Base-by-base conservation (phyloP, 2,113 vertebrate genomes). In the Colius striatus region DNA sequence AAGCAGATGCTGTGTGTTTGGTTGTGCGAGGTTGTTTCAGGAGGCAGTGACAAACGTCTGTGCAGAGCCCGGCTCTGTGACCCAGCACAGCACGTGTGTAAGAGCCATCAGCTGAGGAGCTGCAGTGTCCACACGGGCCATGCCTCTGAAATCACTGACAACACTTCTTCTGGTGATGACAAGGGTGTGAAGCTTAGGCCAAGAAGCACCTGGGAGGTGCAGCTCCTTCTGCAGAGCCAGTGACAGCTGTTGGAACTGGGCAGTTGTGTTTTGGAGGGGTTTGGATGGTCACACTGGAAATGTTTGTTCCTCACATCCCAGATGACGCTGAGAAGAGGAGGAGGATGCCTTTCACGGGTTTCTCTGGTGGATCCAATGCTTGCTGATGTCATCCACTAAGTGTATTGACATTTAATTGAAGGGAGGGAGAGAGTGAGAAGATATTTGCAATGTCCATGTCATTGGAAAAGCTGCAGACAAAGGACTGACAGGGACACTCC, bases 21-120 rank as follows among this genome's bases (percentile, higher is more conserved):
- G 4, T 7, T 14, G 55, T 1, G 26, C 30, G 57, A 3, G 1
- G 20, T 2, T 8, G 18, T 4, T 57, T 32, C 17, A 36, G 1
- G 6, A 70, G 63, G 50, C 51, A 15, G 78, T 15, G 62, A 70
- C 17, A 34, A 70, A 47, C 2, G 17, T 20, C 13, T 27, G 10
- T 6, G 32, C 54, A 13, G 21, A 15, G 17, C 54, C 54, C 4
- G 36, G 62, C 43, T 26, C 19, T 38, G 18, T 13, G 75, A 41
- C 38, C 9, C 38, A 41, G 29, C 23, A 13, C 73, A 4, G 3
- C 70, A n/a, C 4, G 1, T 7, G n/a, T 5, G 10, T 11, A 62
- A 29, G 51, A 72, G 3, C 26, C 16, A 12, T 43, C 13, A 51
- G 61, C n/a, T 30, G 19, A 62, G 10, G 34, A 30, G 27, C 8